Percentiles rank a stretch among this genome's conserved stretches.
Evolutionary conservation across 2,888 invertebrate species (phyloP).

Genomic region (Tholera decimalis): DNA sequence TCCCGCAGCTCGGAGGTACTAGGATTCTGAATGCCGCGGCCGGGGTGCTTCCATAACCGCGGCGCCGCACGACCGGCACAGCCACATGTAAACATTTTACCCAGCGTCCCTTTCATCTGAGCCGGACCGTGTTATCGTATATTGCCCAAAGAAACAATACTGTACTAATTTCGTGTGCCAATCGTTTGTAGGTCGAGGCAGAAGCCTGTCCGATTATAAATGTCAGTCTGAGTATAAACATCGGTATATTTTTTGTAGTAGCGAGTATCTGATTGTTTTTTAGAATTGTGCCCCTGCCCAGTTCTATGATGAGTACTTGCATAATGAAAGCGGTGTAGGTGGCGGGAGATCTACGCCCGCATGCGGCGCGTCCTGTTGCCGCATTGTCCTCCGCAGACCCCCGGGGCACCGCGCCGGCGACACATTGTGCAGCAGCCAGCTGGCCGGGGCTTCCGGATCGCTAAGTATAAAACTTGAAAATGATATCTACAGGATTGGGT

Average conservation of each 20-base stretch:
- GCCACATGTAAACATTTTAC: conserved; percentile 61
- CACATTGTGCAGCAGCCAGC: no score
- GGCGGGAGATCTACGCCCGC: neutral
- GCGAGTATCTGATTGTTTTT: neutral
- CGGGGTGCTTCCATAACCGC: no score
- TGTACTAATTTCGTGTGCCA: conserved; percentile 42
- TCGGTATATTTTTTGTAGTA: conserved; percentile 2
- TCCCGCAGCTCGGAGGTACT: no score
- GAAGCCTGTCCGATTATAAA: conserved; percentile 16
- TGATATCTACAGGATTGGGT: no score
- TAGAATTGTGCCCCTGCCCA: neutral
- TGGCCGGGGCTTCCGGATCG: no score
- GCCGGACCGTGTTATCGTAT: conserved; percentile 49
- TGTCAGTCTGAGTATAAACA: neutral
- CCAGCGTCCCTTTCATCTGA: conserved; percentile 60
- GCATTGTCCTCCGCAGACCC: no score
- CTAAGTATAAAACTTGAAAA: no score
- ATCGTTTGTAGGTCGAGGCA: conserved; percentile 57
- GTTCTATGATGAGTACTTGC: neutral
- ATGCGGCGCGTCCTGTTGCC: neutral
- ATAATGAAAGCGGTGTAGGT: no score
- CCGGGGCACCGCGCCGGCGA: no score
- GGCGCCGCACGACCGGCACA: conserved; percentile 30
- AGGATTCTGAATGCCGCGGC: no score
- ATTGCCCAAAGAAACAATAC: conserved; percentile 55